Evolutionary conservation across 2,797 vertebrate genomes (phyloP).

Genomic region (Rachycentron canadum): DNA sequence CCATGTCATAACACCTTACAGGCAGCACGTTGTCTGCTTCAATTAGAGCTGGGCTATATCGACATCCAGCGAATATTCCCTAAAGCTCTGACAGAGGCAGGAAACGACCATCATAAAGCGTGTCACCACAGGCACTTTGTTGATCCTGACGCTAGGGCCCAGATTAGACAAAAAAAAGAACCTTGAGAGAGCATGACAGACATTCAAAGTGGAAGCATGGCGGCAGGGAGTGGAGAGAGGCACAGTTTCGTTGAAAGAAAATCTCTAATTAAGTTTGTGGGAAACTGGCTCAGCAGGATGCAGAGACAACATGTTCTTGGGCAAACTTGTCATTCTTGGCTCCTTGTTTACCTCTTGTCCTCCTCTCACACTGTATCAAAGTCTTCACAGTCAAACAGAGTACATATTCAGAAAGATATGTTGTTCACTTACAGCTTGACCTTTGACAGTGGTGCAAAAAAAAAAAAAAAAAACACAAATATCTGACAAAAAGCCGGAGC

Average conservation of each 20-base stretch:
- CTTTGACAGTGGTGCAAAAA: constrained; percentile 36
- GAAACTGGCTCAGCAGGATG: constrained; percentile 39
- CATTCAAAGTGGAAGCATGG: constrained; percentile 54
- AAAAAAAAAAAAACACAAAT: not conserved
- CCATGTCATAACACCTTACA: constrained; percentile 58
- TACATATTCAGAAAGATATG: constrained; percentile 25
- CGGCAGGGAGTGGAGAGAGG: constrained; percentile 32
- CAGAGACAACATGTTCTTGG: constrained; percentile 48
- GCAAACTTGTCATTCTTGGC: constrained; percentile 45
- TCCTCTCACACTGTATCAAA: constrained; percentile 51
- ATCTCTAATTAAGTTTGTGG: constrained; percentile 62
- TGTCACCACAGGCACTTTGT: constrained; percentile 65
- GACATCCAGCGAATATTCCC: constrained; percentile 63
- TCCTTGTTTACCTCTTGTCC: constrained; percentile 47
- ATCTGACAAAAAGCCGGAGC: constrained; percentile 24
- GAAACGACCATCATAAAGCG: constrained; percentile 60
- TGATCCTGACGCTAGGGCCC: constrained; percentile 51
- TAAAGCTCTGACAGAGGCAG: constrained; percentile 60
- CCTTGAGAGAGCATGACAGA: constrained; percentile 55
- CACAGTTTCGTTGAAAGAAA: constrained; percentile 37
- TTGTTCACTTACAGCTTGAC: constrained; percentile 51
- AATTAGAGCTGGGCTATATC: constrained; percentile 61
- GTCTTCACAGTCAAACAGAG: constrained; percentile 33
- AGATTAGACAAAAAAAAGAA: constrained; percentile 53
- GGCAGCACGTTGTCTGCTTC: constrained; percentile 62